phyloP scores from a whole-genome alignment of 2,113 vertebrate species.

The Pristiophorus japonicus region DNA sequence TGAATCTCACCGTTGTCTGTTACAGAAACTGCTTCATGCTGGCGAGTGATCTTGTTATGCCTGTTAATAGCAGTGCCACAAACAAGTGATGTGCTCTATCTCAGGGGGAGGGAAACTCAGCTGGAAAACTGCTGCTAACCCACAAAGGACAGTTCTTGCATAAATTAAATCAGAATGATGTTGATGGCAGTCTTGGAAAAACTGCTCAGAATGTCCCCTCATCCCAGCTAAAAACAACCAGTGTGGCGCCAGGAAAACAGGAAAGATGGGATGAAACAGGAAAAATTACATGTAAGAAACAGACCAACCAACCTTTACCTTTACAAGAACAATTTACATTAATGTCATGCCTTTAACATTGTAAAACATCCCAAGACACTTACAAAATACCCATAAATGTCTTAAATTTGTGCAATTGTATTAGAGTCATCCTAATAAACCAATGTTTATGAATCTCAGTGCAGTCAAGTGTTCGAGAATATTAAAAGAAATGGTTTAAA shows the following conservation, averaged over 20 bases:
- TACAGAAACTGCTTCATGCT: neutral
- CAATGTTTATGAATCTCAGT: neutral
- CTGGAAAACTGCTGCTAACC: neutral
- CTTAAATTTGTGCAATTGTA: no score
- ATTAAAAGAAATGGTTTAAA: neutral
- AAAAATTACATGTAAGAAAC: neutral
- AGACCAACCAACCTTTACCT: neutral
- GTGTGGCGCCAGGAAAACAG: neutral
- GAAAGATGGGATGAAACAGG: neutral
- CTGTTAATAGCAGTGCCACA: neutral
- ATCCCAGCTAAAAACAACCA: neutral
- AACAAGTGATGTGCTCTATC: neutral
- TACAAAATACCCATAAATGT: no score
- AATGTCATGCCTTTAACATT: no score
- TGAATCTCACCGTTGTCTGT: neutral
- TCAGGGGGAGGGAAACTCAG: neutral
- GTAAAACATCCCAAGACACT: no score
- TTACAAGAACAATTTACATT: neutral
- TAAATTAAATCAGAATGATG: neutral
- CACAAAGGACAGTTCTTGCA: neutral
- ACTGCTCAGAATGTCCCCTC: neutral
- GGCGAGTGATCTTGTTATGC: neutral
- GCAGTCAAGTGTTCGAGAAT: neutral
- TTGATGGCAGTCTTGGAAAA: neutral
- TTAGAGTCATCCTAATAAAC: neutral